phyloP scores from a whole-genome alignment of 2,797 vertebrate species.

The Threskiornis aethiopicus region DNA sequence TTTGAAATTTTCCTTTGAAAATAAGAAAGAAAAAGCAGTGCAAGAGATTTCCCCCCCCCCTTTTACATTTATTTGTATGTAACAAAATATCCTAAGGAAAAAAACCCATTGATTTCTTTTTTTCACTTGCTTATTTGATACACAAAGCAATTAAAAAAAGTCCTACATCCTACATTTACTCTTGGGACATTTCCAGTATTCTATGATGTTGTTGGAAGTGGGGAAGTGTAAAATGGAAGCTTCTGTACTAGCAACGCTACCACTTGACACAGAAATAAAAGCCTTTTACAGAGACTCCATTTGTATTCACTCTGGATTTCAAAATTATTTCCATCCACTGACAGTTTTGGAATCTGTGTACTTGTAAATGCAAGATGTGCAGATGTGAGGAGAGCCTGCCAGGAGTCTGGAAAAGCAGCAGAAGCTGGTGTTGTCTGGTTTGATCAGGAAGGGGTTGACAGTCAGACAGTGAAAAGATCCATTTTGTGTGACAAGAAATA shows the following conservation, averaged over 20 bases:
- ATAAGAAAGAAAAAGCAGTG: background rate
- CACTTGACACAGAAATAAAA: slow-evolving; percentile 33
- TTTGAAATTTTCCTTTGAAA: background rate
- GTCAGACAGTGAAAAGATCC: slow-evolving; percentile 43
- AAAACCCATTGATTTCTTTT: background rate
- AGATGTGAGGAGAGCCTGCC: slow-evolving; percentile 52
- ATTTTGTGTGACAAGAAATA: slow-evolving; percentile 44
- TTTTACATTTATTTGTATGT: background rate
- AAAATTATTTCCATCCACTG: slow-evolving; percentile 62
- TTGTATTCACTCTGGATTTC: slow-evolving; percentile 57
- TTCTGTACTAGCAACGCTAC: slow-evolving; percentile 36
- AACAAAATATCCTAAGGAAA: background rate
- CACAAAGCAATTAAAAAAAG: background rate
- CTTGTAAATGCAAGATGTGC: slow-evolving; percentile 42
- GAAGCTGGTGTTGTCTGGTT: slow-evolving; percentile 44
- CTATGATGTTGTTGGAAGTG: background rate
- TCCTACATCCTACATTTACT: background rate
- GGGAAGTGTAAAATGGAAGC: slow-evolving; percentile 33
- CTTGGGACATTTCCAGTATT: slow-evolving; percentile 8
- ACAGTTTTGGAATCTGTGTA: slow-evolving; percentile 53
- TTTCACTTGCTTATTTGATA: background rate
- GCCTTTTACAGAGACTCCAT: slow-evolving; percentile 50
- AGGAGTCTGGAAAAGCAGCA: slow-evolving; percentile 35
- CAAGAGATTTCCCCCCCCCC: fast-evolving
- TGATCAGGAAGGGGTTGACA: slow-evolving; percentile 56